Percentiles rank a stretch among this genome's conserved stretches.
Conservation (phyloP, 2,797 vertebrate species). For the Gobio occitaniae region DNA sequence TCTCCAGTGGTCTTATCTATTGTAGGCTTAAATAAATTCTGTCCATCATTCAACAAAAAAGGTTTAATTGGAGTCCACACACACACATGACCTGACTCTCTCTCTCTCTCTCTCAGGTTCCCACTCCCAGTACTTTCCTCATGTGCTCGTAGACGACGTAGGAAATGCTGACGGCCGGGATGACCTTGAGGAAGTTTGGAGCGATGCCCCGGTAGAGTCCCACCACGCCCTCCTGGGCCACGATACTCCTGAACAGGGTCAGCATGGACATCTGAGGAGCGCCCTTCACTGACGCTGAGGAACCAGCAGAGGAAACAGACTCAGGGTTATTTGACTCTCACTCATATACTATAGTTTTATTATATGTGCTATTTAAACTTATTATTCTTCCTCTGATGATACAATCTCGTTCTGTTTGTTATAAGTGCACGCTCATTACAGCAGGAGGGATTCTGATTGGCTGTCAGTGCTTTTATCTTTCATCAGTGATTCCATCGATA, state of each 20-base stretch:
- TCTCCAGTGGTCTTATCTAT: slow-evolving; percentile 1
- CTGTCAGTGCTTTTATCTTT: no score
- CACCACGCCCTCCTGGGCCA: slow-evolving; percentile 87
- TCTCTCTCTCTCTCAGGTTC: slow-evolving; percentile 57
- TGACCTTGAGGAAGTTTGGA: slow-evolving; percentile 97
- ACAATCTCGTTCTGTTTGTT: no score
- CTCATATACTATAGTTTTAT: not conserved
- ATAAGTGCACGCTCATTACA: no score
- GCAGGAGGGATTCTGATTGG: no score
- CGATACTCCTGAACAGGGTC: slow-evolving; percentile 84
- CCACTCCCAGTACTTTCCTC: slow-evolving; percentile 87
- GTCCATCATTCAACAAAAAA: not conserved
- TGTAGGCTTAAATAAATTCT: slow-evolving; percentile 19
- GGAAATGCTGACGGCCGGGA: slow-evolving; percentile 97
- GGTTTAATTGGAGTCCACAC: not conserved
- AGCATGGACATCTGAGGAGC: slow-evolving; percentile 88
- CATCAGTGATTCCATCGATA: no score
- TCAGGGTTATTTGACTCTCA: not conserved
- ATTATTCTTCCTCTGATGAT: no score
- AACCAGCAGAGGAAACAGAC: slow-evolving; percentile 4
- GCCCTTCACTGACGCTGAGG: slow-evolving; percentile 85
- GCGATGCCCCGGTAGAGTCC: slow-evolving; percentile 96
- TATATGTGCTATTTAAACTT: no score
- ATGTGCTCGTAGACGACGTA: slow-evolving; percentile 97
- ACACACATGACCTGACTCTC: not conserved